phyloP scores from a whole-genome alignment of 2,888 invertebrate species.

The Ormyrus labotus region DNA sequence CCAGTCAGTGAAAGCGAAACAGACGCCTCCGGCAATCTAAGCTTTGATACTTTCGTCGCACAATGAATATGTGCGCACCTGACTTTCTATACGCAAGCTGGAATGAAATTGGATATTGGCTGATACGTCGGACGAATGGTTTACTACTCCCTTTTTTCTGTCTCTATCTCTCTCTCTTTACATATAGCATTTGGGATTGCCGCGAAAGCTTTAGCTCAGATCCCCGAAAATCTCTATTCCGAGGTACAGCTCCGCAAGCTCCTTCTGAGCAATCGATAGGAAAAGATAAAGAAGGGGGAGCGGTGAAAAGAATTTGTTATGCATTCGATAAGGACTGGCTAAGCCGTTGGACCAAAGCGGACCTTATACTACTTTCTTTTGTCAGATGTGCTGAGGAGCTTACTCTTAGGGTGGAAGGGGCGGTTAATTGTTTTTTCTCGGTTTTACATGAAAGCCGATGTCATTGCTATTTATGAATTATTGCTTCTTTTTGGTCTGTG shows the following conservation, averaged over 20 bases:
- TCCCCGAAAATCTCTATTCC: conserved; percentile 37
- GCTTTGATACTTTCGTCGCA: too few relatives aligned
- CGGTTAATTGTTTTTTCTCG: too few relatives aligned
- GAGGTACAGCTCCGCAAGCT: conserved; percentile 13
- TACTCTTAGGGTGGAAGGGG: too few relatives aligned
- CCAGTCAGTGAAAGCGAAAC: neutral
- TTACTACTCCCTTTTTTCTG: neutral
- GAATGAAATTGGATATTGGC: conserved; percentile 25
- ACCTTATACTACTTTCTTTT: conserved; percentile 28
- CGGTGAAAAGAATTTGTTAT: conserved; percentile 41
- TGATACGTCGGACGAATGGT: conserved; percentile 11
- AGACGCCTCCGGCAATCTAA: neutral
- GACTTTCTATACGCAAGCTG: too few relatives aligned
- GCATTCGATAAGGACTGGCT: conserved; percentile 27
- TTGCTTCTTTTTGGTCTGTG: neutral
- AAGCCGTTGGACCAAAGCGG: conserved; percentile 34
- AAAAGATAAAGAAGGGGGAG: neutral
- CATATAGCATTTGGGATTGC: conserved; percentile 13
- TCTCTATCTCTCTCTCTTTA: neutral
- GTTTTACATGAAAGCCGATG: too few relatives aligned
- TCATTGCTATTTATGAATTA: too few relatives aligned
- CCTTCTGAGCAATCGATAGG: conserved; percentile 10
- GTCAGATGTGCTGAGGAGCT: too few relatives aligned
- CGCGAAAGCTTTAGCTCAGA: conserved; percentile 9
- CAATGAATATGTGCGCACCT: too few relatives aligned